Percentiles rank a stretch among this genome's conserved stretches.
phyloP scores from a whole-genome alignment of 2,888 invertebrate genomes.

The Cerastoderma edule region DNA sequence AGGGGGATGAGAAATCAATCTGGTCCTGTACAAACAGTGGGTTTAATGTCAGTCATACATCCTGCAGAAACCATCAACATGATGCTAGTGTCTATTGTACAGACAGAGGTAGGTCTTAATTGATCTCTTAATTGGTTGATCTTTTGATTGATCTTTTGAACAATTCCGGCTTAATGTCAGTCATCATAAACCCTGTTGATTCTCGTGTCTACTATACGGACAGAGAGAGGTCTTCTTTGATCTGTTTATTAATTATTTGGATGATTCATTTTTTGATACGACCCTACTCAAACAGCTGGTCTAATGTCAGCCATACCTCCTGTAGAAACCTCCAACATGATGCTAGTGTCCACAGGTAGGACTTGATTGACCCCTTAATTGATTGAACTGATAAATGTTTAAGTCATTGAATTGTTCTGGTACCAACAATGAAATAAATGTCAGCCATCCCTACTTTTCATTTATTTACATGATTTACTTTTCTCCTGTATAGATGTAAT shows the following conservation, averaged over 20 bases:
- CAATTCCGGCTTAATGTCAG: too few species aligned
- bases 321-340: conserved; percentile 66
- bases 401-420: conserved; percentile 70
- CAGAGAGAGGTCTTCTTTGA: too few species aligned
- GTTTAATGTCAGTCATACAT: conserved; percentile 65
- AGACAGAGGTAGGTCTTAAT: conserved; percentile 60
- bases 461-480: too few species aligned
- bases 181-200: too few species aligned
- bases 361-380: too few species aligned
- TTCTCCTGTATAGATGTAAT: too few species aligned
- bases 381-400: too few species aligned
- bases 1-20: conserved; percentile 69
- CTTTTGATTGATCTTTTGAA: conserved; percentile 8
- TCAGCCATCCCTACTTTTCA: conserved; percentile 62
- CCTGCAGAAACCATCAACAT: conserved; percentile 64
- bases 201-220: too few species aligned
- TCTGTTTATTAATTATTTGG: too few species aligned
- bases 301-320: conserved; percentile 64
- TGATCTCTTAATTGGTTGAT: too few species aligned
- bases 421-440: conserved; percentile 66
- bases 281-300: conserved; percentile 66
- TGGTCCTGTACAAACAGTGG: conserved; percentile 68
- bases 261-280: too few species aligned
- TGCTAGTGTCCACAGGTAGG: conserved; percentile 69
- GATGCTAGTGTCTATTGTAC: conserved; percentile 72